Evolutionary conservation across 2,888 invertebrate genomes (phyloP).

Genomic region (Xestia xanthographa): DNA sequence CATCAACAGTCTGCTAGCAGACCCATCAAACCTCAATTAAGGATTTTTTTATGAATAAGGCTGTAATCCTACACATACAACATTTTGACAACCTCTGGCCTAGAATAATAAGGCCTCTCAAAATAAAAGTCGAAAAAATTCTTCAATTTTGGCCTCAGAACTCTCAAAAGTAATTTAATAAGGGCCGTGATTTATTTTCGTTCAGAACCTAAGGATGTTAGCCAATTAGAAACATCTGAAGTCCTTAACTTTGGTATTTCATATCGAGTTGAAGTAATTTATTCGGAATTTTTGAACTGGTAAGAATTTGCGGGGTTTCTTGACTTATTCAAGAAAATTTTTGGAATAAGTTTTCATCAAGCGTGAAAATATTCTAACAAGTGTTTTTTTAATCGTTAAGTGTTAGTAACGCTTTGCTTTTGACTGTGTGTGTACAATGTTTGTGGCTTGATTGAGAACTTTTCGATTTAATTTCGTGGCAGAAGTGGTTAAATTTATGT

Average conservation of each 20-base stretch:
- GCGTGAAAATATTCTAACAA: neutral
- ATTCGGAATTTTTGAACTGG: slow-evolving; percentile 19
- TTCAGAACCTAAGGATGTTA: slow-evolving; percentile 18
- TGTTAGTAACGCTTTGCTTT: neutral
- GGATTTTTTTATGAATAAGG: too few relatives aligned
- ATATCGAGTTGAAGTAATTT: slow-evolving; percentile 48
- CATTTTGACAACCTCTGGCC: slow-evolving; percentile 1
- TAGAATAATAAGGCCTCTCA: slow-evolving; percentile 7
- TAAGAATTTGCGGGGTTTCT: neutral
- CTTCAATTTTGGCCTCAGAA: neutral
- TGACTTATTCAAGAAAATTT: slow-evolving; percentile 9
- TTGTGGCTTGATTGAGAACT: neutral
- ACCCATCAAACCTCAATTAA: too few relatives aligned
- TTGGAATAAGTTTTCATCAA: neutral
- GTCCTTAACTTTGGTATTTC: slow-evolving; percentile 26
- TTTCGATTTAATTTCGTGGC: too few relatives aligned
- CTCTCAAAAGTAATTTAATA: slow-evolving; percentile 41
- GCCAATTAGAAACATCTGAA: slow-evolving; percentile 38
- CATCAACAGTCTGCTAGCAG: too few relatives aligned
- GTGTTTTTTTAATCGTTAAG: neutral
- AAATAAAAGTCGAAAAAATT: slow-evolving; percentile 3
- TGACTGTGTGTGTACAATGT: neutral
- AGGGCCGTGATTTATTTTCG: slow-evolving; percentile 36
- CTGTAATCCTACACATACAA: neutral
- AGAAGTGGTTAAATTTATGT: too few relatives aligned